Evolutionary conservation across 2,888 invertebrate genomes (phyloP).

Genomic region (Holacanthella duospinosa): DNA sequence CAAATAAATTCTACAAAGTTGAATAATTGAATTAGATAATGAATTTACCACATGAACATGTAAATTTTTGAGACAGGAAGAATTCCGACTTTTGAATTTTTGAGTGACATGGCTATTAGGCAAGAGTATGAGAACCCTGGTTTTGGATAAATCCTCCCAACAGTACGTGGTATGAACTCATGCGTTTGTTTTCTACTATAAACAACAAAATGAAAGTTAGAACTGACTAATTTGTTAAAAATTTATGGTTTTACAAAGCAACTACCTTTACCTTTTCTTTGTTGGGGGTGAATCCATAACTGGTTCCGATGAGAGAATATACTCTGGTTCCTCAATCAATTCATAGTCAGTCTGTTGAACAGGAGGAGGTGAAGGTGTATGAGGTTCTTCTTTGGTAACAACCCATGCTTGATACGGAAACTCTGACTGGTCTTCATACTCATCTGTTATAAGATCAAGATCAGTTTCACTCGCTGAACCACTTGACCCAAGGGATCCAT

Average conservation of each 20-base stretch:
- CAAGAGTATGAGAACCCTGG: constrained; percentile 97
- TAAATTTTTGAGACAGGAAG: constrained; percentile 96
- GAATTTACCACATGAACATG: constrained; percentile 89
- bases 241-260: too few species aligned
- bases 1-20: too few species aligned
- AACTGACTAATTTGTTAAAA: too few species aligned
- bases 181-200: constrained; percentile 33
- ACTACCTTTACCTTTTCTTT: constrained; percentile 22
- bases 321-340: constrained; percentile 37
- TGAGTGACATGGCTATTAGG: constrained; percentile 92
- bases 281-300: constrained; percentile 31
- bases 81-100: constrained; percentile 87
- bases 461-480: constrained; percentile 35
- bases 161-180: constrained; percentile 37
- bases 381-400: constrained; percentile 22
- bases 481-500: constrained; percentile 20
- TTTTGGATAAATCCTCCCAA: constrained; percentile 68
- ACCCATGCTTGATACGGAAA: constrained; percentile 21
- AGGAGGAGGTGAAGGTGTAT: constrained; percentile 25
- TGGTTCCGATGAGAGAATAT: constrained; percentile 25
- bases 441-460: constrained; percentile 30
- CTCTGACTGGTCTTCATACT: constrained; percentile 34
- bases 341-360: constrained; percentile 26
- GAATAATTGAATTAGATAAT: too few species aligned
- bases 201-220: too few species aligned